A percentile compares a stretch with the other conserved stretches of the same genome.
Conservation (phyloP, 2,888 invertebrate species). For the Allacma fusca region DNA sequence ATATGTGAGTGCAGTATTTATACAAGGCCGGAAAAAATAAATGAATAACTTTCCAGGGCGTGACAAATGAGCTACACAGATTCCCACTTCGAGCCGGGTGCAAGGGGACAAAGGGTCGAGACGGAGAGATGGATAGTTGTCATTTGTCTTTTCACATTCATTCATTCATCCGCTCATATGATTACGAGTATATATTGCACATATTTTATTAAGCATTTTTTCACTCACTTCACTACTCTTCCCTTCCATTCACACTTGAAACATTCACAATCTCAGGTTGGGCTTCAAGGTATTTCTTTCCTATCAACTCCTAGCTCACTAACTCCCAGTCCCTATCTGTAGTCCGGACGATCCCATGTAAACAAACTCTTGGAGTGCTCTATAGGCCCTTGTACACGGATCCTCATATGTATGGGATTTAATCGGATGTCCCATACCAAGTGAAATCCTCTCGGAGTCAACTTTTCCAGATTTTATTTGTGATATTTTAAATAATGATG, state of each 20-base stretch:
- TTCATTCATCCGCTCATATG: conserved; percentile 29
- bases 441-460: no score
- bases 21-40: conserved; percentile 33
- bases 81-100: conserved; percentile 42
- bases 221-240: not conserved
- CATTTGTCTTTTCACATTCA: conserved; percentile 42
- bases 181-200: conserved; percentile 4
- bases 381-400: no score
- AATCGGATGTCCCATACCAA: no score
- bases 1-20: not conserved
- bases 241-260: not conserved
- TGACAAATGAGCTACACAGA: conserved; percentile 44
- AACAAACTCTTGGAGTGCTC: no score
- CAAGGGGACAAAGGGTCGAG: conserved; percentile 41
- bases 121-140: conserved; percentile 33
- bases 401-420: no score
- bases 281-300: not conserved
- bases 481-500: conserved; percentile 27
- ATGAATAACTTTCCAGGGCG: conserved; percentile 44
- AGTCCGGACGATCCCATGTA: no score
- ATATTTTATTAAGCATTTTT: conserved; percentile 13
- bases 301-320: not conserved
- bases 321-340: no score
- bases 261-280: not conserved
- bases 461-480: conserved; percentile 12